These are phyloP conservation scores for Platycheirus rosarum DNA, from an alignment of 2,888 invertebrate genomes.

Conservation along the genomic window DNA sequence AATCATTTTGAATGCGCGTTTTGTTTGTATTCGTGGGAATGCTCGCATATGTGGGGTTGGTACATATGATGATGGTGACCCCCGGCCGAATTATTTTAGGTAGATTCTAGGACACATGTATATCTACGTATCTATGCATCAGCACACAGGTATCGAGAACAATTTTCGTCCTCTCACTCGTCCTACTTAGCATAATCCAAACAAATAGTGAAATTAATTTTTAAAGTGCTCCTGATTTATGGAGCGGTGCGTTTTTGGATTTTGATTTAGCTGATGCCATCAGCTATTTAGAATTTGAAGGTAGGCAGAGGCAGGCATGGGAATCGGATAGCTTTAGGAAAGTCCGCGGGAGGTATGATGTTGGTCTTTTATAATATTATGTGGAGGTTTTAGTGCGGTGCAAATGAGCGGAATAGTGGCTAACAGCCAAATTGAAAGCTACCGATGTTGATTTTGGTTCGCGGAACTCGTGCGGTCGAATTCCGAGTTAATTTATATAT, in stretches of 20 bases:
- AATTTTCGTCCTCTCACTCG: background rate
- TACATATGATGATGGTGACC: slow-evolving; percentile 17
- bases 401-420: slow-evolving; percentile 34
- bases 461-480: slow-evolving; percentile 46
- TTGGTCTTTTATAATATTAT: slow-evolving; percentile 11
- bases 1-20: slow-evolving; percentile 52
- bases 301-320: background rate
- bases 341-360: slow-evolving; percentile 9
- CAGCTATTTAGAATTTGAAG: slow-evolving; percentile 29
- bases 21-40: slow-evolving; percentile 33
- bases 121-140: background rate
- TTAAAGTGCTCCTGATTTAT: slow-evolving; percentile 68
- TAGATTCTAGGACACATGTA: slow-evolving; percentile 25
- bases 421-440: slow-evolving; percentile 52
- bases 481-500: slow-evolving; percentile 34
- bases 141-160: background rate
- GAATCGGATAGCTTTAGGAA: background rate
- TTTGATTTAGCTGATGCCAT: slow-evolving; percentile 51
- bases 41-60: slow-evolving; percentile 32
- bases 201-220: slow-evolving; percentile 69
- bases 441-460: slow-evolving; percentile 56
- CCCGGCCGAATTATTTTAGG: slow-evolving; percentile 6
- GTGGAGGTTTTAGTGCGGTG: slow-evolving; percentile 22
- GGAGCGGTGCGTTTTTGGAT: slow-evolving; percentile 56
- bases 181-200: slow-evolving; percentile 63